Conservation (phyloP, 2,113 vertebrate genomes). For the Thomomys bottae region DNA sequence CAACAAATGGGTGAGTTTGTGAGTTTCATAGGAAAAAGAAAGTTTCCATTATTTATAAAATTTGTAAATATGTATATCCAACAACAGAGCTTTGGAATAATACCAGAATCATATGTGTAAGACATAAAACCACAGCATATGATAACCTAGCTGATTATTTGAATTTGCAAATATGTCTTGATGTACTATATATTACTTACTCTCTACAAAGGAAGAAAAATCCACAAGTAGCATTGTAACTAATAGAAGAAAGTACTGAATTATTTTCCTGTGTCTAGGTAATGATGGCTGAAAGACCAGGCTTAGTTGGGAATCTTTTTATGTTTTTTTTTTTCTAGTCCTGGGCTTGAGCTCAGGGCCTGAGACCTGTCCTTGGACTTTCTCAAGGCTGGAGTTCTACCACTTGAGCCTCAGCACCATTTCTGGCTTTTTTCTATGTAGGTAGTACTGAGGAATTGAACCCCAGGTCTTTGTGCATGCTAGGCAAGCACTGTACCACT, state of each 20-base stretch:
- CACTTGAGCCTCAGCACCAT: no score
- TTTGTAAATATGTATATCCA: not conserved
- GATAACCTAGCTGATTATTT: constrained; percentile 8
- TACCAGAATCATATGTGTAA: not conserved
- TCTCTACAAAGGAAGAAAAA: not conserved
- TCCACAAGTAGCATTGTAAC: not conserved
- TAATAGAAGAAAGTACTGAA: not conserved
- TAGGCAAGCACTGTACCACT: no score
- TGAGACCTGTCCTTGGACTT: no score
- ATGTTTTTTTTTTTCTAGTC: no score
- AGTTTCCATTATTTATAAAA: not conserved
- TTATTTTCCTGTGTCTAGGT: not conserved
- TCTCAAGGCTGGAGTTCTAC: no score
- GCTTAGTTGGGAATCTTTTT: not conserved
- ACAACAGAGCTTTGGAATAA: not conserved
- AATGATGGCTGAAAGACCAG: not conserved
- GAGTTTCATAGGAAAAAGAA: constrained; percentile 1
- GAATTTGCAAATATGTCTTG: constrained; percentile 25
- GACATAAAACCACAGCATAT: not conserved
- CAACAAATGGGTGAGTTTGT: constrained; percentile 9
- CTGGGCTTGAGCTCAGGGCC: no score
- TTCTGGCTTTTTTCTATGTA: no score
- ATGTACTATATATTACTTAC: not conserved
- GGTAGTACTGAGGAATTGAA: no score
- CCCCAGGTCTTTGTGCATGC: no score